phyloP scores from a whole-genome alignment of 2,113 vertebrate species.

The Hemibagrus wyckioides region DNA sequence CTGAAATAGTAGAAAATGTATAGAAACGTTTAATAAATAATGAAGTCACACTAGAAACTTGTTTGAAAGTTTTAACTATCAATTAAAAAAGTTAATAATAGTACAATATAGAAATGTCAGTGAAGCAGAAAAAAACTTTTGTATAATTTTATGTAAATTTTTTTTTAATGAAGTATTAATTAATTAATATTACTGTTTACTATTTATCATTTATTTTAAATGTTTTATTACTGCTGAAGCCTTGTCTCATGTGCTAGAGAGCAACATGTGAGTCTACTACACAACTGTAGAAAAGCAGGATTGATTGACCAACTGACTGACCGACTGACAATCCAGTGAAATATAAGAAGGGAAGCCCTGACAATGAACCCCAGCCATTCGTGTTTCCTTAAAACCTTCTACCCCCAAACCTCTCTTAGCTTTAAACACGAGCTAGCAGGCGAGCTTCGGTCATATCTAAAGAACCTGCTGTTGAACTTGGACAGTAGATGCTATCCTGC shows the following conservation, averaged over 20 bases:
- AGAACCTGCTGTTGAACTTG: neutral
- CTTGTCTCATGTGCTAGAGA: neutral
- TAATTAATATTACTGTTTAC: neutral
- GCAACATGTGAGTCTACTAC: neutral
- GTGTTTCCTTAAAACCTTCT: neutral
- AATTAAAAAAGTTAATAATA: neutral
- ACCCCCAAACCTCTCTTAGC: neutral
- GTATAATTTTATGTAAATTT: neutral
- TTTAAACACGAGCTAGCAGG: neutral
- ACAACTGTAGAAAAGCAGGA: neutral
- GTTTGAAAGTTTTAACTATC: neutral
- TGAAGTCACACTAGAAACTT: too few species aligned
- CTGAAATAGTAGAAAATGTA: neutral
- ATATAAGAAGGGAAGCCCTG: neutral
- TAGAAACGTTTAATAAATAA: too few species aligned
- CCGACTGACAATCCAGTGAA: neutral
- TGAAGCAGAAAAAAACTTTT: neutral
- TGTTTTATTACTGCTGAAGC: neutral
- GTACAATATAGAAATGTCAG: too few species aligned
- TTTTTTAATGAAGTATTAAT: neutral
- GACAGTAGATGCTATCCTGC: conserved; percentile 6
- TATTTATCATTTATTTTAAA: neutral
- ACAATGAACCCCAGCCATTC: neutral
- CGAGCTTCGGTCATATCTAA: neutral
- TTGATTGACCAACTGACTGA: neutral